A percentile compares a stretch with the other conserved stretches of the same genome.
Conservation (phyloP, 2,797 vertebrate genomes). For the Erpetoichthys calabaricus region DNA sequence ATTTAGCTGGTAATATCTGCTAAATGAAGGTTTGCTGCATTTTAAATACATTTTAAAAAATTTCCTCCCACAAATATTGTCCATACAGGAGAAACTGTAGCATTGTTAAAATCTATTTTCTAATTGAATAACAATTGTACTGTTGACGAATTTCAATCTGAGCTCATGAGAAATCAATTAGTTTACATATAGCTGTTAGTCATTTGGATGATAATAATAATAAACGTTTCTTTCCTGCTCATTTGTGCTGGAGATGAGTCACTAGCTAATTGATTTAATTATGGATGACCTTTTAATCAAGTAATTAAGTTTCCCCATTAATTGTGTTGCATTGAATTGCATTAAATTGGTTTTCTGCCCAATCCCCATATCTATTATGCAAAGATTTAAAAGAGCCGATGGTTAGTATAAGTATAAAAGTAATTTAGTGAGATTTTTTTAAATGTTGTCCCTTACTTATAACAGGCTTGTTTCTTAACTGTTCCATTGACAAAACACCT, state of each 20-base stretch:
- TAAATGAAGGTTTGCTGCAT: no score
- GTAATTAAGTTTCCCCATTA: constrained; percentile 9
- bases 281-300: constrained; percentile 12
- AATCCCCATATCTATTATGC: no score
- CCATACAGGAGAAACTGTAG: background rate
- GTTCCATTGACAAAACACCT: background rate
- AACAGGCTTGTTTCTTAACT: background rate
- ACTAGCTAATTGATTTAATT: constrained; percentile 13
- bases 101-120: background rate
- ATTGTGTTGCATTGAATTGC: constrained; percentile 3
- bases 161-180: constrained; percentile 7
- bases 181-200: constrained; percentile 10
- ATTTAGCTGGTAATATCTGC: no score
- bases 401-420: no score
- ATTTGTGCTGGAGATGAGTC: constrained; percentile 6
- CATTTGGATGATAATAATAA: constrained; percentile 9
- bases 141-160: background rate
- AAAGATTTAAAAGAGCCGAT: no score
- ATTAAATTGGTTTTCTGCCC: constrained; percentile 15
- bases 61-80: background rate
- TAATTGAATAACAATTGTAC: background rate
- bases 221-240: constrained; percentile 4
- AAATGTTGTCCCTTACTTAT: background rate
- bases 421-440: background rate
- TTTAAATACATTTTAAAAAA: background rate